Evolutionary conservation across 2,797 vertebrate species (phyloP), one percentile per base, ranked within the genome.

Genomic region (Cryptoprocta ferox): DNA sequence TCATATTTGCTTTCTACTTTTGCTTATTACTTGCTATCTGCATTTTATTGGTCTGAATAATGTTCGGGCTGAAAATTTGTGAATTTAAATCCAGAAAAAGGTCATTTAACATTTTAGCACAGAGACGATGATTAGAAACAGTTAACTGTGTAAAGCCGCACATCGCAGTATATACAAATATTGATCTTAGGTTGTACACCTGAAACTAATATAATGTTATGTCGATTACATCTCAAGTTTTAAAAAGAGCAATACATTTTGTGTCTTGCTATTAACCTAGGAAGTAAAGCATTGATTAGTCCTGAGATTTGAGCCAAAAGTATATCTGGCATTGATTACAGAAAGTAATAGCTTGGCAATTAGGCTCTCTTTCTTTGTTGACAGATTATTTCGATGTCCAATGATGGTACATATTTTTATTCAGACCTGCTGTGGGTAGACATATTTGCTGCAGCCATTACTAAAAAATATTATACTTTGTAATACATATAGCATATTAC

Each of bases 11-110:
- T 71, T 87, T 86, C 63, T 71, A 53, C 56, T 81, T 82, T 83
- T 81, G 35, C 42, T 95, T 6, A 50, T 65, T 80, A 53, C 35
- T 86, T 94, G 35, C 35, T 95, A 2, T 75, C 11, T 92, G 32
- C 32, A 35, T 73, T 42, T 94, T 95, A 70, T 78, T 90, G 59
- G 6, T 83, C 76, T 95, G 45, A 94, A 65, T 93, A 96, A 68
- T 93, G 26, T 68, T 95, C 19, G 86, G 26, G 12, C 21, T 82
- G 24, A 91, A 96, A 59, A 63, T 71, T 82, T 89, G 26, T 90
- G 35, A 73, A 53, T 85, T 94, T 94, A 85, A 94, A 85, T 68
- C 16, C 61, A 97, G 71, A 85, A 94, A 80, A 91, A 91, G 15
- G 37, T 85, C 53, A 84, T 91, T 73, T 45, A 93, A n/a, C 66